Base-by-base conservation (phyloP, 2,797 vertebrate genomes). In the Megalops cyprinoides region DNA sequence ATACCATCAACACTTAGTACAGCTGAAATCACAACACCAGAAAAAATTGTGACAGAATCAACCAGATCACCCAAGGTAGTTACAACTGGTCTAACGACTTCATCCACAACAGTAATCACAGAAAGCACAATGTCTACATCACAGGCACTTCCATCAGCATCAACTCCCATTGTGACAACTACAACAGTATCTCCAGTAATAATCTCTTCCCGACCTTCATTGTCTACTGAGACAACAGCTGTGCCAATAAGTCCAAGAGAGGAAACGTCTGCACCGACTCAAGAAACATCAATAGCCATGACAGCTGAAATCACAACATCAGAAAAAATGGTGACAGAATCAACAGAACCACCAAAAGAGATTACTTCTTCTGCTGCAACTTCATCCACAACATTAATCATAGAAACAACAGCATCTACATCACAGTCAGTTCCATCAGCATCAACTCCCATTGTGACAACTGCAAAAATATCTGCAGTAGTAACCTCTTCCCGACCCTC, bases 61-160 rank as follows among this genome's bases (percentile, higher is more conserved):
- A 78, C 83, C 42, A 60, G n/a, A 28, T 79, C 69, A 55, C 42
- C 81, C 10, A 78, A 14, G 56, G 14, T 65, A 1, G 55, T 9
- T 7, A 76, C 82, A 18, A 79, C 69, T 31, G 51, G 51, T 5
- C 28, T 75, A 14, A 74, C 58, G 23, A 77, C 81, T 7, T 20
- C 69, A 39, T 12, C 77, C 42, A 81, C 81, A 39, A 67, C 48
- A 4, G 9, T 65, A 46, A 81, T 67, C 62, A 44, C 67, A 34
- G 73, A 80, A 78, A 73, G 77, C 5, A 81, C 79, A 9, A 74
- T 73, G 3, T 78, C 80, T 74, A 73, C 53, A 56, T 14, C 44
- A 4, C 15, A 60, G 34, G 12, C 77, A 10, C 23, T 28, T 4
- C 20, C 14, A 39, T 3, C 74, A 10, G 25, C 2, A 28, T 23